A percentile compares a stretch with the other conserved stretches of the same genome.
Evolutionary conservation across 2,113 vertebrate genomes (phyloP).

Genomic region (Spheniscus mendiculus): DNA sequence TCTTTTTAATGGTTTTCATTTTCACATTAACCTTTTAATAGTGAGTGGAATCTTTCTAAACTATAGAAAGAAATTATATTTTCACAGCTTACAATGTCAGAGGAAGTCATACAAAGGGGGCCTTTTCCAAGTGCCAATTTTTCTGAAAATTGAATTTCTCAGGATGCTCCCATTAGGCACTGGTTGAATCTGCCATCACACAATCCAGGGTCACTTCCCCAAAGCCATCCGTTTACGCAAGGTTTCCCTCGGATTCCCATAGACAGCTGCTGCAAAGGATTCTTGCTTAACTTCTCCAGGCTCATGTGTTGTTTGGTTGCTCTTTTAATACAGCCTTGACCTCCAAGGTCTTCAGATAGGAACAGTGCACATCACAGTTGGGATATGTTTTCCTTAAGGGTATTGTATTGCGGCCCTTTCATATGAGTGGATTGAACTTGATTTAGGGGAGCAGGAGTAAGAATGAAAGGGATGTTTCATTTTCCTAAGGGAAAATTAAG

Average conservation of each 20-base stretch:
- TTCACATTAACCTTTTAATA: conserved; percentile 23
- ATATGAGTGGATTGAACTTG: conserved; percentile 41
- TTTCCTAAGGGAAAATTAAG: conserved; percentile 58
- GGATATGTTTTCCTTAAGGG: conserved; percentile 36
- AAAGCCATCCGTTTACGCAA: neutral
- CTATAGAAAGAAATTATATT: neutral
- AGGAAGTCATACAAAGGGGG: neutral
- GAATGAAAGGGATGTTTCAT: conserved; percentile 45
- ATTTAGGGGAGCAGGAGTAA: conserved; percentile 20
- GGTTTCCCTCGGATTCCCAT: neutral
- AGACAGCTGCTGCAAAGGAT: neutral
- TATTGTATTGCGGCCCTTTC: conserved; percentile 27
- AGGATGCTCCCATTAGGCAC: neutral
- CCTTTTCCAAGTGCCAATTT: neutral
- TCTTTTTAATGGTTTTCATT: conserved; percentile 29
- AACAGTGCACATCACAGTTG: neutral
- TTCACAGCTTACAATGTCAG: neutral
- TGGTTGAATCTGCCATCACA: neutral
- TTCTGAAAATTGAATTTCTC: conserved; percentile 18
- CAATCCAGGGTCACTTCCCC: neutral
- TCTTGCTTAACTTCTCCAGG: conserved; percentile 10
- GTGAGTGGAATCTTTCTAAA: conserved; percentile 10
- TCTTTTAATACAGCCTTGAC: conserved; percentile 42
- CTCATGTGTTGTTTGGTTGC: conserved; percentile 11
- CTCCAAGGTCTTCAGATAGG: conserved; percentile 16